phyloP scores from a whole-genome alignment of 2,888 invertebrate genomes.

The Athetis lepigone region DNA sequence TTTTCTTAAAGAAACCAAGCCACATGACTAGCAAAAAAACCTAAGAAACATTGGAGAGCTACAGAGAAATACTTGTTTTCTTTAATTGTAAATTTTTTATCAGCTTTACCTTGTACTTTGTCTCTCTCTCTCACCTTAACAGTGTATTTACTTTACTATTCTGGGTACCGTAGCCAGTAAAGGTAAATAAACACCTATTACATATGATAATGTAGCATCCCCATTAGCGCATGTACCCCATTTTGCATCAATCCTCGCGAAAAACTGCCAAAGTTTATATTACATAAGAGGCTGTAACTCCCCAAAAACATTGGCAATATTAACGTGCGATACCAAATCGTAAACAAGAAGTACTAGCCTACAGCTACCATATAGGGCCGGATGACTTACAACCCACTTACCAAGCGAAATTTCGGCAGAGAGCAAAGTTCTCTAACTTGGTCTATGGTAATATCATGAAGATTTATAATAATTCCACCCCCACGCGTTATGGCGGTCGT shows the following conservation, averaged over 20 bases:
- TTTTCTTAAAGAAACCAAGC: too few relatives aligned
- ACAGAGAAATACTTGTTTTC: too few relatives aligned
- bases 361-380: constrained; percentile 73
- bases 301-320: constrained; percentile 44
- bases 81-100: too few relatives aligned
- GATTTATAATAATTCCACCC: constrained; percentile 89
- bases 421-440: constrained; percentile 88
- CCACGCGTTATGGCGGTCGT: constrained; percentile 79
- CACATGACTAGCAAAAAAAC: too few relatives aligned
- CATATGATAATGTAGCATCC: neutral
- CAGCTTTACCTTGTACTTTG: too few relatives aligned
- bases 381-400: constrained; percentile 89
- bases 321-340: constrained; percentile 62
- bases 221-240: neutral
- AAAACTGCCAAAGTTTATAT: constrained; percentile 10
- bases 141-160: too few relatives aligned
- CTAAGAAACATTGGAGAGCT: too few relatives aligned
- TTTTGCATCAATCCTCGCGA: constrained; percentile 2
- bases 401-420: constrained; percentile 82
- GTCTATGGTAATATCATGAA: constrained; percentile 89
- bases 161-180: too few relatives aligned
- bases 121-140: too few relatives aligned
- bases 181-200: neutral
- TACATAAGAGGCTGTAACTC: constrained; percentile 17
- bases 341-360: constrained; percentile 73